phyloP scores from a whole-genome alignment of 2,113 vertebrate species.

The Chaenogobius annularis region DNA sequence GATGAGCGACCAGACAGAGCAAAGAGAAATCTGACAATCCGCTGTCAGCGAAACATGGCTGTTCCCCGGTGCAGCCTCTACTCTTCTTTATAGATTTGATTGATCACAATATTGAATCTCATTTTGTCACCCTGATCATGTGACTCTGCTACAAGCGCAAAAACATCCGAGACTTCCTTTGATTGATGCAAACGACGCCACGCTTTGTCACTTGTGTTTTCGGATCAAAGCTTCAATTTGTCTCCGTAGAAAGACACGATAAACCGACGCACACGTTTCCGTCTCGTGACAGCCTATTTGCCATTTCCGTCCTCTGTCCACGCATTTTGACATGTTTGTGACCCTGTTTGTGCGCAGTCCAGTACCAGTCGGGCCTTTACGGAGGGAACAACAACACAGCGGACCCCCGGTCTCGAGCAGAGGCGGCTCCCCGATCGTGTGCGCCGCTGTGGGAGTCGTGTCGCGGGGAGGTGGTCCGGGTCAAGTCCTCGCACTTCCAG shows the following conservation, averaged over 20 bases:
- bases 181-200: background rate
- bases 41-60: too few relatives aligned
- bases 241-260: too few relatives aligned
- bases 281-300: background rate
- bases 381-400: conserved; percentile 55
- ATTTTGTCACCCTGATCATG: background rate
- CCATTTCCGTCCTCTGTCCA: conserved; percentile 23
- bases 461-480: conserved; percentile 68
- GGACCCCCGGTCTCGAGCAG: conserved; percentile 45
- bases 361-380: conserved; percentile 61
- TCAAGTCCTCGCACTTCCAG: conserved; percentile 71
- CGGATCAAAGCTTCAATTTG: too few relatives aligned
- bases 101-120: background rate
- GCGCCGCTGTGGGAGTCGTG: conserved; percentile 64
- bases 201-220: too few relatives aligned
- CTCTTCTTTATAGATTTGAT: background rate
- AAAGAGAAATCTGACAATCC: background rate
- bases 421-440: conserved; percentile 53
- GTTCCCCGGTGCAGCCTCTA: background rate
- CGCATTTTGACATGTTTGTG: conserved; percentile 21
- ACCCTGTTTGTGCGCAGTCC: conserved; percentile 40
- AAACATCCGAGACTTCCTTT: background rate
- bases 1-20: too few relatives aligned
- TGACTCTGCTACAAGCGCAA: background rate
- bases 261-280: background rate